Base-by-base conservation (phyloP, 2,797 vertebrate genomes). In the Pangasius larnaudii region DNA sequence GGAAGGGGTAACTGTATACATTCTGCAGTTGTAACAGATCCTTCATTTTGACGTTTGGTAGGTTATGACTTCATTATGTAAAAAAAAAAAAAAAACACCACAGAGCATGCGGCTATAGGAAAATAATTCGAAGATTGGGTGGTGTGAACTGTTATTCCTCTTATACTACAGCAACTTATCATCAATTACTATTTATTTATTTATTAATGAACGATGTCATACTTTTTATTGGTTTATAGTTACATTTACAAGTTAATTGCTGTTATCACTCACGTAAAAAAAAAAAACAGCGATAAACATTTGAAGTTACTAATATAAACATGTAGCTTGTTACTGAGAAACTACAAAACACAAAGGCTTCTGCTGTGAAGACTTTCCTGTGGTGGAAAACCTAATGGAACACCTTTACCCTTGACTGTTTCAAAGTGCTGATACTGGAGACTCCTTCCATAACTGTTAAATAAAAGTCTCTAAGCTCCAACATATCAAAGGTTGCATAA, bases 41-140 rank as follows among this genome's bases (percentile, higher is more conserved):
- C 69, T 74, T 74, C 67, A 85, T 56, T 85, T 59, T 85, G 67
- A 85, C 33, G 10, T 85, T 72, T 72, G 53, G 13, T 19, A 80
- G 5, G 77, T 59, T 80, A 59, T 13, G 13, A 46, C 5, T 61
- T 82, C 10, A 58, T 58, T 36, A 4, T 33, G 75, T 61, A 59
- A 39, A 5, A 24, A 16, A 59, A 39, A 5, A 24, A n/a, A 75
- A 78, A 78, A 33, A 69, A 10, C 8, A 58, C 3, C 51, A 56
- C 39, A 19, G 16, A 18, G 16, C 8, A 8, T 56, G n/a, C 0
- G 18, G 51, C 56, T 56, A 56, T 10, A 58, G 19, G 22, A 79
- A 13, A 24, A 36, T 79, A 79, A 56, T n/a, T 36, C 9, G 8
- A 39, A 7, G 16, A 36, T 27, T 36, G 22, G 5, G 10, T 80